Conservation (phyloP, 2,888 invertebrate genomes). For the Anthrax anthrax region DNA sequence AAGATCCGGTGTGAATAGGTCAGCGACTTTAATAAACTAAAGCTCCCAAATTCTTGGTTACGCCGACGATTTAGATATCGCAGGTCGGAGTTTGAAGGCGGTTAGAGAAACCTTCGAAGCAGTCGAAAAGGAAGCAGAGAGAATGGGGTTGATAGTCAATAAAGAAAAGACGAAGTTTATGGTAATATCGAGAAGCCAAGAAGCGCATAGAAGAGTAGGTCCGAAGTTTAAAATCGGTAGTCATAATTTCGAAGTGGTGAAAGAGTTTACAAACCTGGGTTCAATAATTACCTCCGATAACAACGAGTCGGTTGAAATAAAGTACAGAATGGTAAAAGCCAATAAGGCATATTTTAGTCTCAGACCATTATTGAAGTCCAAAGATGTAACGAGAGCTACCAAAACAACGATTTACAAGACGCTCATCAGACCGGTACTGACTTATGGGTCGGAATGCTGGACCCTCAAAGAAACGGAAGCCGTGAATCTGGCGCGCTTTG, state of each 20-base stretch:
- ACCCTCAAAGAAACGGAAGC: neutral
- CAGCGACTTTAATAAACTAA: neutral
- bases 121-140: neutral
- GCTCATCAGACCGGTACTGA: neutral
- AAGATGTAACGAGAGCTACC: no score
- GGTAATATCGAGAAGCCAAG: neutral
- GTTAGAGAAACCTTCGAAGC: neutral
- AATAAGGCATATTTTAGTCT: neutral
- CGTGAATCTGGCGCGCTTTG: constrained; percentile 25
- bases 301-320: neutral
- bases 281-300: neutral
- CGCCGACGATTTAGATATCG: constrained; percentile 2
- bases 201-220: neutral
- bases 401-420: neutral
- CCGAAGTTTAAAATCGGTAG: neutral
- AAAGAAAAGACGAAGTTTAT: neutral
- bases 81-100: neutral
- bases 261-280: neutral
- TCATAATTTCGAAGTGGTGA: neutral
- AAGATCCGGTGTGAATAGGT: neutral
- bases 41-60: neutral
- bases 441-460: neutral
- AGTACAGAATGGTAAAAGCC: no score
- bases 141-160: constrained; percentile 1
- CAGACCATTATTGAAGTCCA: neutral